Base-by-base conservation (phyloP, 2,888 invertebrate species). In the Nephrocerus scutellatus region DNA sequence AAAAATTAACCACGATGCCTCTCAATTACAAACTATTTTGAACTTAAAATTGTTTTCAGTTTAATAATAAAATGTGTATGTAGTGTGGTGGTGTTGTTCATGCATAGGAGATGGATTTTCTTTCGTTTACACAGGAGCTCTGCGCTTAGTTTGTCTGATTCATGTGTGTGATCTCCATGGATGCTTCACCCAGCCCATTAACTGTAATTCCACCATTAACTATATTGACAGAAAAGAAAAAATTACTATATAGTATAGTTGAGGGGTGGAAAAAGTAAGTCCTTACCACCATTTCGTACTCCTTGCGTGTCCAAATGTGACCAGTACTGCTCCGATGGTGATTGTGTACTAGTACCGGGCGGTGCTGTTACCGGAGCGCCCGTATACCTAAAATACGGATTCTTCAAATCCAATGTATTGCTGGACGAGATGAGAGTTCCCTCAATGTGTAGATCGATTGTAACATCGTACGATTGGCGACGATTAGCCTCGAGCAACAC, bases 391-490 rank as follows among this genome's bases (percentile, higher is more conserved):
- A 97, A 97, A 76, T 93, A 96, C 0, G 97, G 96, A 72, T 97
- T 97, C 74, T 97, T 97, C 57, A 98, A 74, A 69, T 98, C 97
- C 59, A 98, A 74, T 12, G 89, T 90, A 66, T 97, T 97, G 47
- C 80, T 82, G 24, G 91, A 88, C 44, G 83, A 80, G 56, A 84
- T 79, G 41, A 79, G 80, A 9, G 90, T 89, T 24, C 93, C 93
- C 63, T 93, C 92, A 44, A 95, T 76, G 52, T 80, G 80, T 51
- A 97, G 72, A 55, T 93, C 92, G 66, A 98, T 95, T 12, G 95
- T 92, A 4, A 98, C 96, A 72, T 98, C 97, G 61, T 98, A 98
- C 58, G 96, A 96, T 74, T 98, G 98, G 64, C 93, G 80, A 69
- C 91, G 89, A 68, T 97, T 97, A 10, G 96, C 93, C 48, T 87